Percentiles rank a stretch among this genome's conserved stretches.
phyloP scores from a whole-genome alignment of 2,888 invertebrate species.

The Dascillus cervinus region DNA sequence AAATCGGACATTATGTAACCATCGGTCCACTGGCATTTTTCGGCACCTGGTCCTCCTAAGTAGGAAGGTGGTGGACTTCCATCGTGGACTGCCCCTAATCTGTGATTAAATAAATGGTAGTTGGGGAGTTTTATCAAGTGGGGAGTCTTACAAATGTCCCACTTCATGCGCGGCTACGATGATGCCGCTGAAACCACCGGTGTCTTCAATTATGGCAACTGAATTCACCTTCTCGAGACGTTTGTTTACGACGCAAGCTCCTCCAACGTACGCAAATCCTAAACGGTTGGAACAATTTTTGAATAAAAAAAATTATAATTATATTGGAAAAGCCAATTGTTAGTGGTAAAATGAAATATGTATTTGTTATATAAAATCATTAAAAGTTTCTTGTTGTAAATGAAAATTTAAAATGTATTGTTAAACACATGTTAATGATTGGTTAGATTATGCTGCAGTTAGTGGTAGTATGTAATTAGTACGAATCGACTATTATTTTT shows the following conservation, averaged over 20 bases:
- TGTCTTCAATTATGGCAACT: conserved; percentile 93
- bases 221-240: conserved; percentile 92
- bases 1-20: conserved; percentile 95
- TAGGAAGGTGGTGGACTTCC: conserved; percentile 92
- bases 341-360: too few relatives aligned
- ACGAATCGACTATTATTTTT: too few relatives aligned
- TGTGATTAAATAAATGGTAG: conserved; percentile 32
- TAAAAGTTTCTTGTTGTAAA: too few relatives aligned
- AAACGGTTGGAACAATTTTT: too few relatives aligned
- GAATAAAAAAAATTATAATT: too few relatives aligned
- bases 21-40: conserved; percentile 92
- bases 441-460: too few relatives aligned
- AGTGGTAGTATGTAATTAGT: too few relatives aligned
- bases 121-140: not conserved
- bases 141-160: conserved; percentile 80
- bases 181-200: conserved; percentile 92
- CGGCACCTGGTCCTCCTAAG: conserved; percentile 88
- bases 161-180: conserved; percentile 96
- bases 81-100: conserved; percentile 92
- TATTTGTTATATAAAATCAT: too few relatives aligned
- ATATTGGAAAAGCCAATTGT: too few relatives aligned
- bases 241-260: conserved; percentile 93
- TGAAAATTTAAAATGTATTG: too few relatives aligned
- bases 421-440: too few relatives aligned
- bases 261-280: conserved; percentile 95